These are phyloP conservation scores for Anthopleura sola DNA, from an alignment of 64 coral and sea anemone genomes.

Conservation along the genomic window DNA sequence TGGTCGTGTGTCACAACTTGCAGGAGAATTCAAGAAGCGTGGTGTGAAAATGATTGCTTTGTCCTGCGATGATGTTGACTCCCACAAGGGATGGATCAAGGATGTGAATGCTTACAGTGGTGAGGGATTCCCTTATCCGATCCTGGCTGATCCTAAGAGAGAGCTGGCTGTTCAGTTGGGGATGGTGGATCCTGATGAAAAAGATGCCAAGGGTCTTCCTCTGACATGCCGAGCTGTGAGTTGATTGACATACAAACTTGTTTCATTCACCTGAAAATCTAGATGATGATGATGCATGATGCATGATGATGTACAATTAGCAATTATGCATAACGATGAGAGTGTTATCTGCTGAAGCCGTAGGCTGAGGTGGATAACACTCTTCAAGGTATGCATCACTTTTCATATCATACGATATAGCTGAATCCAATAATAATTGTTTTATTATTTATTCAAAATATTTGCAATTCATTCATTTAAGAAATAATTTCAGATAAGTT, in stretches of 20 bases:
- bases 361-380: too few relatives aligned
- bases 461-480: too few relatives aligned
- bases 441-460: too few relatives aligned
- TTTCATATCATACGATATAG: too few relatives aligned
- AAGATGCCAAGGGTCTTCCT: conserved; percentile 70
- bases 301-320: too few relatives aligned
- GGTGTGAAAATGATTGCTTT: conserved; percentile 89
- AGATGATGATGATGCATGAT: too few relatives aligned
- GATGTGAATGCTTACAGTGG: conserved; percentile 51
- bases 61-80: conserved; percentile 73
- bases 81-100: conserved; percentile 87
- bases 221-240: conserved; percentile 96
- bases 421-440: too few relatives aligned
- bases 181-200: conserved; percentile 96
- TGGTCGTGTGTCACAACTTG: conserved; percentile 51
- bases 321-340: too few relatives aligned
- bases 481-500: too few relatives aligned
- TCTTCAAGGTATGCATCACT: too few relatives aligned
- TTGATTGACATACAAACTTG: not conserved
- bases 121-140: conserved; percentile 69
- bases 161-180: conserved; percentile 87
- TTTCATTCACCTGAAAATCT: too few relatives aligned
- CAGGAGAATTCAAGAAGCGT: conserved; percentile 64
- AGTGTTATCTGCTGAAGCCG: too few relatives aligned
- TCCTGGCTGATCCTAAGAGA: conserved; percentile 88